Evolutionary conservation across 2,888 invertebrate genomes (phyloP), one percentile per base, ranked within the genome.

Genomic region (Trichogramma dendrolimi): DNA sequence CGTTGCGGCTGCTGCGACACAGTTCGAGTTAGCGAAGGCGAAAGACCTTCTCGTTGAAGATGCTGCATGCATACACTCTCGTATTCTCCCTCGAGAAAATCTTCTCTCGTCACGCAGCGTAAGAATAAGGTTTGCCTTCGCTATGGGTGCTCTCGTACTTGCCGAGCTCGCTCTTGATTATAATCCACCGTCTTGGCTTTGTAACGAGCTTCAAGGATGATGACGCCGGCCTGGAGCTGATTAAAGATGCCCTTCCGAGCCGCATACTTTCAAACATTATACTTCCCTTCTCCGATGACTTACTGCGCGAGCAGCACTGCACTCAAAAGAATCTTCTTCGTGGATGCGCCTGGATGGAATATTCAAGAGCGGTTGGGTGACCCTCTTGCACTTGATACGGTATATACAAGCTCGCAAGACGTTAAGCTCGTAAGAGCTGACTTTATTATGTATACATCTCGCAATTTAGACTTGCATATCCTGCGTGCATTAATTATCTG

Each of bases 71-170:
- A 27, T 27, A 27, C 27, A 2, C 27, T 27, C 27, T 27, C 27
- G 27, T 27, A 27, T 27, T 27, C 27, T 27, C 27, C 27, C 27
- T 27, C 27, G 27, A 27, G 27, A 27, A 27, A 27, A 72, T 69
- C 65, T 75, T 75, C 74, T 76, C 73, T 72, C 74, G 72, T 70
- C 70, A 76, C 74, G 78, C 76, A 72, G 77, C 75, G 76, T 77
- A 79, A 79, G 79, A 78, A 78, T 79, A 78, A 79, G 77, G 77
- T 78, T 78, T 77, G 71, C 73, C 69, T 67, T 66, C 1, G 27
- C 27, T 27, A 27, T 27, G 27, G 27, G 27, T 27, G 27, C 27
- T 27, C 27, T 27, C 27, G 27, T 27, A 65, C 67, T 70, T 62
- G 63, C 61, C 64, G 60, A 68, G 61, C 63, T 11, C 46, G 63